These are phyloP conservation scores for Gadopsis marmoratus DNA, from an alignment of 2,797 vertebrate species.

Conservation along the genomic window DNA sequence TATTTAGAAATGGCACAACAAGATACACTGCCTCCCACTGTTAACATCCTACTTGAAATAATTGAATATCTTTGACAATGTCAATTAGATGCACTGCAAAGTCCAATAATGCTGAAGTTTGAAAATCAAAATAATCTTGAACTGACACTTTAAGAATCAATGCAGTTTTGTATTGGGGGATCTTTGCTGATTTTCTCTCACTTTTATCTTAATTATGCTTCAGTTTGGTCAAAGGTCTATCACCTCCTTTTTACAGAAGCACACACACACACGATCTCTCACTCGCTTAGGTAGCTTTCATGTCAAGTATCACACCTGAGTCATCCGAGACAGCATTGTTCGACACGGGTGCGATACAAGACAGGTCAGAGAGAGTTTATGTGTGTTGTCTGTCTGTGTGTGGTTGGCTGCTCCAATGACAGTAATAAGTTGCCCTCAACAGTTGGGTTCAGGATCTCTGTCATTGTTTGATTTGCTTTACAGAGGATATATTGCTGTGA, in stretches of 20 bases:
- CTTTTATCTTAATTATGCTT: neutral
- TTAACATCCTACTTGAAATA: neutral
- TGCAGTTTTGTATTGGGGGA: neutral
- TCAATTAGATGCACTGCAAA: neutral
- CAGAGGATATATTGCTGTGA: conserved; percentile 33
- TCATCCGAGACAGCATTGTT: conserved; percentile 74
- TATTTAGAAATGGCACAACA: neutral
- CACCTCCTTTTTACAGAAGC: neutral
- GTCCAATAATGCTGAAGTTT: neutral
- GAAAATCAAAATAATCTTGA: neutral
- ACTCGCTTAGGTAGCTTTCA: conserved; percentile 35
- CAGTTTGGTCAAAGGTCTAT: neutral
- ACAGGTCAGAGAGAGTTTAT: conserved; percentile 68
- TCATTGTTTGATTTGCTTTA: conserved; percentile 59
- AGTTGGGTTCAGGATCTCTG: conserved; percentile 37
- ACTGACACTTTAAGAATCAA: neutral
- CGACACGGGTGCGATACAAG: conserved; percentile 21
- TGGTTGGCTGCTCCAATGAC: conserved; percentile 49
- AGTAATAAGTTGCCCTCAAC: conserved; percentile 34
- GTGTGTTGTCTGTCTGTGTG: conserved; percentile 66
- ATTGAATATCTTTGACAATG: too few species aligned
- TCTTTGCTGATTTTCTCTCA: neutral
- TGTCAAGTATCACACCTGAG: conserved; percentile 58
- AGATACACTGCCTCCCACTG: neutral
- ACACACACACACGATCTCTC: conserved; percentile 14